Evolutionary conservation across 2,113 vertebrate species (phyloP).

Genomic region (Protobothrops mucrosquamatus): DNA sequence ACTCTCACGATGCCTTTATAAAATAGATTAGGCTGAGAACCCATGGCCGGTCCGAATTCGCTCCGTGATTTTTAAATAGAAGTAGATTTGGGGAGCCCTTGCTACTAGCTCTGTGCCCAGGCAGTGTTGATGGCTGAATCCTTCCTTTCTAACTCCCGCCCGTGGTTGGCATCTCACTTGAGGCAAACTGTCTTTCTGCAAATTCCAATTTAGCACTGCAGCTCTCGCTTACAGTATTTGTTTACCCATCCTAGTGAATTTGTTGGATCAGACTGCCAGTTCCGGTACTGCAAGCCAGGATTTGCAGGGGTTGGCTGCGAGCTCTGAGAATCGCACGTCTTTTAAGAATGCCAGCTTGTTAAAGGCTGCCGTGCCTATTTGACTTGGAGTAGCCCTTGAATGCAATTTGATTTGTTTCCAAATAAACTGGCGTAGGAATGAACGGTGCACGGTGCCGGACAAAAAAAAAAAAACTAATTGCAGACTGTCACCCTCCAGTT

Average conservation of each 20-base stretch:
- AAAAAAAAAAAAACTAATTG: background rate
- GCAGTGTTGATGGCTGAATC: background rate
- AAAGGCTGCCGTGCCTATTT: background rate
- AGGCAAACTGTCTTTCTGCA: background rate
- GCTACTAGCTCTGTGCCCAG: background rate
- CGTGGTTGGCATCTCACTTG: background rate
- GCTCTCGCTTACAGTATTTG: background rate
- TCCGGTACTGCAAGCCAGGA: background rate
- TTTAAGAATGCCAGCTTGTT: background rate
- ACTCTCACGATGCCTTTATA: background rate
- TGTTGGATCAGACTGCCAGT: background rate
- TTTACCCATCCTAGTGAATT: background rate
- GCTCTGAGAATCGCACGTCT: background rate
- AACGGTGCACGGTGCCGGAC: background rate
- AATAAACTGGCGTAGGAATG: background rate
- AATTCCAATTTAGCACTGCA: background rate
- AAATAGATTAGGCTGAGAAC: background rate
- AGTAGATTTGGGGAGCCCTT: background rate
- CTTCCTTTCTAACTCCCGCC: background rate
- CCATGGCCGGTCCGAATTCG: background rate
- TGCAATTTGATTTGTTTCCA: background rate
- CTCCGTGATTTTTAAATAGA: background rate
- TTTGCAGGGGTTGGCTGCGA: background rate
- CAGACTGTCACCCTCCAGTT: background rate
- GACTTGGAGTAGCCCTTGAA: background rate